Percentiles rank a stretch among this genome's conserved stretches.
Evolutionary conservation across 92 coral and sea anemone species (phyloP).

Genomic region (Chrysogorgia sp.): DNA sequence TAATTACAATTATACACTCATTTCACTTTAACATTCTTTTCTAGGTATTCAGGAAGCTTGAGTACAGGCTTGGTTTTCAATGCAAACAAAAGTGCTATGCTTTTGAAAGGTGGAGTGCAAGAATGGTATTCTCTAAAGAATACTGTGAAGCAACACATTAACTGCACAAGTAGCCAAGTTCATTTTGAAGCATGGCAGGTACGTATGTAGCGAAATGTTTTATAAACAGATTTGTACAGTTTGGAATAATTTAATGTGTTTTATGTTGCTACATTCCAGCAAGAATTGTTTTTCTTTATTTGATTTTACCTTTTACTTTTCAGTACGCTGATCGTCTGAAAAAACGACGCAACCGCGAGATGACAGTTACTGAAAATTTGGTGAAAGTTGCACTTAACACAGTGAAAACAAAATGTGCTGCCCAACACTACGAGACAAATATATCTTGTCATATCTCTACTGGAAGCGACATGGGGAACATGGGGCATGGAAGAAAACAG

Average conservation of each 20-base stretch:
- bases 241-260: slow-evolving; percentile 5
- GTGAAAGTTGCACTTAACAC: slow-evolving; percentile 20
- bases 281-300: background rate
- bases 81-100: slow-evolving; percentile 14
- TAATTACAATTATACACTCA: too few species aligned
- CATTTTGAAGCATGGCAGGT: slow-evolving; percentile 18
- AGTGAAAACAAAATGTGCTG: background rate
- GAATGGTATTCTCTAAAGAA: slow-evolving; percentile 3
- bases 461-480: slow-evolving; percentile 20
- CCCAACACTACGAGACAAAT: slow-evolving; percentile 6
- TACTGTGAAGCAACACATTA: slow-evolving; percentile 23
- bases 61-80: slow-evolving; percentile 14
- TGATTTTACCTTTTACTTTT: background rate
- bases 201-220: background rate
- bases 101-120: slow-evolving; percentile 15
- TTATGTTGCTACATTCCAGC: slow-evolving; percentile 3
- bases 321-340: slow-evolving; percentile 7
- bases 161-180: slow-evolving; percentile 2
- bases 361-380: slow-evolving; percentile 2
- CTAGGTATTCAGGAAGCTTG: slow-evolving; percentile 17
- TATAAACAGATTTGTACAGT: background rate
- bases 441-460: slow-evolving; percentile 14
- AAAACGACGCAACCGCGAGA: slow-evolving; percentile 9
- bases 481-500: slow-evolving; percentile 7
- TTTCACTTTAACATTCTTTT: slow-evolving; percentile 3